Conservation (phyloP, 1,140 invertebrate species). For the Magallana ariakensis region DNA sequence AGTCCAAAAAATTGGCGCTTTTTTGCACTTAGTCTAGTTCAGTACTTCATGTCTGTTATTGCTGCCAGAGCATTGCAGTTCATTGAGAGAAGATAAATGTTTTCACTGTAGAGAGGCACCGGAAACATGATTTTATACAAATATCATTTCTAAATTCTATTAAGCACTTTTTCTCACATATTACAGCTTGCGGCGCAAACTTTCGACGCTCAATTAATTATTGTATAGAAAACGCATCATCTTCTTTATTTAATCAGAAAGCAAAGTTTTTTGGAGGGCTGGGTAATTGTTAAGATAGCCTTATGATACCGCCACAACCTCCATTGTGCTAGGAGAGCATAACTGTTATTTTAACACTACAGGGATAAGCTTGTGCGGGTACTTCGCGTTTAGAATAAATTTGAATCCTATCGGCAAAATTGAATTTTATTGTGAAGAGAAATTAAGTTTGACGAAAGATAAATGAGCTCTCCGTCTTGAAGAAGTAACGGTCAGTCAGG, state of each 20-base stretch:
- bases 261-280: not conserved
- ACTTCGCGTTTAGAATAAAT: conserved; percentile 18
- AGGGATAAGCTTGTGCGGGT: not conserved
- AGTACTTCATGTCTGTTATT: not conserved
- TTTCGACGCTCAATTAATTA: not conserved
- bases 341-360: conserved; percentile 14
- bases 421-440: conserved; percentile 8
- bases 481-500: not conserved
- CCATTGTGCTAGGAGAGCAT: not conserved
- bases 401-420: not conserved
- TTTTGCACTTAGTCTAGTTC: not conserved
- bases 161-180: not conserved
- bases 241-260: conserved; percentile 18
- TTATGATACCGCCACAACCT: not conserved
- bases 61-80: not conserved
- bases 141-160: not conserved
- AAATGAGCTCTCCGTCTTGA: not conserved
- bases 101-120: too few relatives aligned
- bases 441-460: conserved; percentile 1
- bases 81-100: not conserved
- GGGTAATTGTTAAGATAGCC: conserved; percentile 4
- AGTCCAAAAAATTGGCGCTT: too few relatives aligned
- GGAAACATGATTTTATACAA: not conserved
- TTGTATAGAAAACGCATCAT: not conserved
- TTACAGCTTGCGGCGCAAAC: not conserved